These are phyloP conservation scores for Holacanthella duospinosa DNA, from an alignment of 2,888 invertebrate genomes.

Conservation along the genomic window DNA sequence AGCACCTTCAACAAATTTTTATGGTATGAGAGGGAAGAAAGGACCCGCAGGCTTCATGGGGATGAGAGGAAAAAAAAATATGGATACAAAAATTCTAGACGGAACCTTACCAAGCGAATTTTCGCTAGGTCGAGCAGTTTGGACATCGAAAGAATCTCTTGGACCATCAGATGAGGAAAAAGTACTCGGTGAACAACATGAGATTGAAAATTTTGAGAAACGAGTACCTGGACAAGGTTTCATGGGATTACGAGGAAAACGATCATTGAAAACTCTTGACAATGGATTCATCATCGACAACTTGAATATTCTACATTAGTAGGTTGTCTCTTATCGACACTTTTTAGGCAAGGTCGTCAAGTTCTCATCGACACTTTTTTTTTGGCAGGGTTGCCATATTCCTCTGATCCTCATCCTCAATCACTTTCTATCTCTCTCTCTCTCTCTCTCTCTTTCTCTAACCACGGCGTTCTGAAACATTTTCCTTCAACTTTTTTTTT, in stretches of 20 bases:
- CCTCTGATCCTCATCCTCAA: too few species aligned
- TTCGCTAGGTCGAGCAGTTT: not conserved
- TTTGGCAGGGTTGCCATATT: too few species aligned
- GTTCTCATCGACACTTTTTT: too few species aligned
- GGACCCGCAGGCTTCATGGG: constrained; percentile 37
- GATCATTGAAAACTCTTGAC: constrained; percentile 13
- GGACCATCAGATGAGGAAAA: constrained; percentile 12
- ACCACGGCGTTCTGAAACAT: too few species aligned
- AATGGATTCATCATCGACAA: too few species aligned
- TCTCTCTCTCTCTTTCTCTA: too few species aligned
- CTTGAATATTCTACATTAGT: too few species aligned
- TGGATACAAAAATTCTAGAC: constrained; percentile 13
- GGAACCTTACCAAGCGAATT: constrained; percentile 11
- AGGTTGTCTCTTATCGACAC: too few species aligned
- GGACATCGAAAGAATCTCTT: not conserved
- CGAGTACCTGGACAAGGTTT: constrained; percentile 33
- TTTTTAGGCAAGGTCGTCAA: too few species aligned
- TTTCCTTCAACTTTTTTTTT: too few species aligned
- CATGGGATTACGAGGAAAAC: constrained; percentile 33
- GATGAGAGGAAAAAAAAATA: constrained; percentile 36
- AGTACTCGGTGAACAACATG: constrained; percentile 16
- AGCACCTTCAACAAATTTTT: constrained; percentile 33
- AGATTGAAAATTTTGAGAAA: constrained; percentile 13
- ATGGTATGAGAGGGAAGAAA: constrained; percentile 35
- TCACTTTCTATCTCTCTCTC: too few species aligned